Evolutionary conservation across 2,888 invertebrate genomes (phyloP).

Genomic region (Hirtodrosophila trivittata): DNA sequence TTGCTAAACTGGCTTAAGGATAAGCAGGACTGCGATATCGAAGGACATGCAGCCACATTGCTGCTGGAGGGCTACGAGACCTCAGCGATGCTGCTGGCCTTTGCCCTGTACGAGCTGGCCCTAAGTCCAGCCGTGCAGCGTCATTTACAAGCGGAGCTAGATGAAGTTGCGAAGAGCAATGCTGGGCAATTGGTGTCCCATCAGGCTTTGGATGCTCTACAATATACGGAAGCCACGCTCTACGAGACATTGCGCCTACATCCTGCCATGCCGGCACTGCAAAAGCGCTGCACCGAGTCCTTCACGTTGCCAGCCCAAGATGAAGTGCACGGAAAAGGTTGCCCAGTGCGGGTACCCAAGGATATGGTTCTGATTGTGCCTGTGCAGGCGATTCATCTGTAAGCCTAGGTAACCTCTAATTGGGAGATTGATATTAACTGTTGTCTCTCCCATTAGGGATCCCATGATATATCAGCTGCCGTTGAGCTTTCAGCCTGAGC

Average conservation of each 20-base stretch:
- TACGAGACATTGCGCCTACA: slow-evolving; percentile 75
- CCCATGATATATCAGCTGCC: slow-evolving; percentile 61
- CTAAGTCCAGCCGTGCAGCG: slow-evolving; percentile 54
- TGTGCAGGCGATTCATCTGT: slow-evolving; percentile 76
- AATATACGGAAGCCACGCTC: slow-evolving; percentile 69
- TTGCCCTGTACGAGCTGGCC: slow-evolving; percentile 67
- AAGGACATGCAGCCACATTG: slow-evolving; percentile 74
- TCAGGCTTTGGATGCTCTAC: slow-evolving; percentile 61
- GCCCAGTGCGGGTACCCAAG: slow-evolving; percentile 25
- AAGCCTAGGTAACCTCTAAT: slow-evolving; percentile 13
- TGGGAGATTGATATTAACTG: neutral
- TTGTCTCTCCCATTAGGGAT: slow-evolving; percentile 51
- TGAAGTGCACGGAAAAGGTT: neutral
- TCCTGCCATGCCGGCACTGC: slow-evolving; percentile 73
- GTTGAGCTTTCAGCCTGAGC: slow-evolving; percentile 61
- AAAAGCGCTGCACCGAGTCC: slow-evolving; percentile 72
- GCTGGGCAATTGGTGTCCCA: slow-evolving; percentile 44
- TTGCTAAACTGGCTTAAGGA: slow-evolving; percentile 70
- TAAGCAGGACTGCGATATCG: slow-evolving; percentile 33
- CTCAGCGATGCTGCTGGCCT: slow-evolving; percentile 73
- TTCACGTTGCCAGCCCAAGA: slow-evolving; percentile 61
- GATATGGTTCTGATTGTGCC: slow-evolving; percentile 71
- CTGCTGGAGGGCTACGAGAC: slow-evolving; percentile 79
- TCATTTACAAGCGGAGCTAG: slow-evolving; percentile 64
- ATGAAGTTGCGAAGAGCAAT: slow-evolving; percentile 51